A percentile compares a stretch with the other conserved stretches of the same genome.
phyloP scores from a whole-genome alignment of 2,888 invertebrate species.

The Ceriagrion tenellum region DNA sequence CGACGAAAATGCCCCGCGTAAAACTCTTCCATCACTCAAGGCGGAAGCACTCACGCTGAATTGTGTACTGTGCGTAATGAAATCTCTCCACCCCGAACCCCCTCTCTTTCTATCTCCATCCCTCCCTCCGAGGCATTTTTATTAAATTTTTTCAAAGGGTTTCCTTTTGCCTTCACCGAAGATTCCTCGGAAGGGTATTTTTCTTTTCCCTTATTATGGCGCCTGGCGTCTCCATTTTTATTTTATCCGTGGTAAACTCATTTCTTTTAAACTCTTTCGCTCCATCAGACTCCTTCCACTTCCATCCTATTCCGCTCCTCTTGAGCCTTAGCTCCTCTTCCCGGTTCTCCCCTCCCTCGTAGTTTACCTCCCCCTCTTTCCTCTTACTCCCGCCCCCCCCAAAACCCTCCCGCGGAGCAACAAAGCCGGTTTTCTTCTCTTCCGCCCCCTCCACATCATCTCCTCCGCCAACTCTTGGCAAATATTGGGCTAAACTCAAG shows the following conservation, averaged over 20 bases:
- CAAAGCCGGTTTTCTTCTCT: not conserved
- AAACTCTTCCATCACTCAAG: not conserved
- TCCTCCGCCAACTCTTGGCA: too few relatives aligned
- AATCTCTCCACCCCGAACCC: not conserved
- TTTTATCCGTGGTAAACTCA: not conserved
- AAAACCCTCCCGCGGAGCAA: not conserved
- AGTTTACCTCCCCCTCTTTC: not conserved
- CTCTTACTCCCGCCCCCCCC: not conserved
- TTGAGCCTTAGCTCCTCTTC: not conserved
- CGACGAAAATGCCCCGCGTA: not conserved
- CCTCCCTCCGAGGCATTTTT: not conserved
- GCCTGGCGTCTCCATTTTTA: not conserved
- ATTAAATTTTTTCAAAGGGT: conserved; percentile 7
- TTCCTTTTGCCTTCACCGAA: not conserved
- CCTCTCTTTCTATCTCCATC: too few relatives aligned
- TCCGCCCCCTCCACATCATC: not conserved
- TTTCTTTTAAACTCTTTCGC: conserved; percentile 9
- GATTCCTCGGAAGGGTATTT: not conserved
- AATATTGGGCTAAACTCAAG: too few relatives aligned
- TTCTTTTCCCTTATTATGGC: not conserved
- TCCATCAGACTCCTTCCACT: not conserved
- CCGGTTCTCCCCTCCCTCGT: not conserved
- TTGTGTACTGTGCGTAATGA: conserved; percentile 7
- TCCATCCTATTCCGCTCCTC: not conserved
- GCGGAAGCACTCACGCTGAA: conserved; percentile 9